phyloP scores from a whole-genome alignment of 2,113 vertebrate genomes.

The Xiphorhynchus elegans region DNA sequence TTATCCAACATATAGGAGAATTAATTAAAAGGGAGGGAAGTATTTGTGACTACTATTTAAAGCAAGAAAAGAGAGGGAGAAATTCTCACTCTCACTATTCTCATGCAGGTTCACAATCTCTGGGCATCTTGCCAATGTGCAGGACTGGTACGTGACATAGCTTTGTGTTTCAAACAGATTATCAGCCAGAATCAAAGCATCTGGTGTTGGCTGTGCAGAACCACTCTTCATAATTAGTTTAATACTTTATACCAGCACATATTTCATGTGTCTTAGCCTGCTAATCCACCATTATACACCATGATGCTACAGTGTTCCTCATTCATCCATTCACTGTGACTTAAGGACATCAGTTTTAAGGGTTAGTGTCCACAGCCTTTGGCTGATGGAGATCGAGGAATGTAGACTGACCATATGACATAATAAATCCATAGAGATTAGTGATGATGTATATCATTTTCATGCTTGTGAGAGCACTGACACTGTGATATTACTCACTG shows the following conservation, averaged over 20 bases:
- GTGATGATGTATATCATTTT: constrained; percentile 37
- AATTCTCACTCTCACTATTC: background rate
- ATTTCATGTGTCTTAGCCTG: constrained; percentile 25
- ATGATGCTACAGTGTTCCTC: background rate
- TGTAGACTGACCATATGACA: background rate
- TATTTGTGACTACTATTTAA: background rate
- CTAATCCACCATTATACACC: background rate
- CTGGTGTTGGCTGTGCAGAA: constrained; percentile 56
- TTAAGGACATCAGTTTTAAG: background rate
- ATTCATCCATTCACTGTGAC: background rate
- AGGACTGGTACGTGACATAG: background rate
- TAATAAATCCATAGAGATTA: constrained; percentile 35
- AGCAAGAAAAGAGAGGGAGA: background rate
- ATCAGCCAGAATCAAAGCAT: constrained; percentile 51
- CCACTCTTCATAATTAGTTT: constrained; percentile 57
- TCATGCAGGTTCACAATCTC: background rate
- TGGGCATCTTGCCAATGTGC: background rate
- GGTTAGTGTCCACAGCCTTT: background rate
- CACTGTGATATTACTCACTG: constrained; percentile 21
- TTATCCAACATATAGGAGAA: background rate
- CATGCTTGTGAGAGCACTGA: constrained; percentile 47
- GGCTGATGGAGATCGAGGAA: constrained; percentile 1
- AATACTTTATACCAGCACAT: constrained; percentile 43
- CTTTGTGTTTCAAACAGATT: constrained; percentile 32
- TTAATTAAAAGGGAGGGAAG: background rate